phyloP scores from a whole-genome alignment of 2,888 invertebrate genomes.

The Drosophila lacicola region DNA sequence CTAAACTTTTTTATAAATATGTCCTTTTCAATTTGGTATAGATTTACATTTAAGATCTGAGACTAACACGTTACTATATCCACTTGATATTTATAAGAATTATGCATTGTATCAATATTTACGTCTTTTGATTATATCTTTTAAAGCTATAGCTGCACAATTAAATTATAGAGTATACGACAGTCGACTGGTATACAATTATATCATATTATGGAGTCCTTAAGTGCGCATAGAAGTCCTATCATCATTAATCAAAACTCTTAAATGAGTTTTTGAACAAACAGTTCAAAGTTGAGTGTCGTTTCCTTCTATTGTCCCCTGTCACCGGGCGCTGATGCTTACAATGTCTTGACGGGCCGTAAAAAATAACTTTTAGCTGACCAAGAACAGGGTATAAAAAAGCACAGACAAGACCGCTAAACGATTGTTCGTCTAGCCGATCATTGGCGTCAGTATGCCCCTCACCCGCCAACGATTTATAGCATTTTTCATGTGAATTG shows the following conservation, averaged over 20 bases:
- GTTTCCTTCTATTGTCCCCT: slow-evolving; percentile 4
- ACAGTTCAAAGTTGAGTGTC: slow-evolving; percentile 25
- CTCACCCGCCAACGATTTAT: slow-evolving; percentile 55
- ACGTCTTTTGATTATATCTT: no score
- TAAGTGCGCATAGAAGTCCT: slow-evolving; percentile 5
- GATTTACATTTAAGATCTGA: not conserved
- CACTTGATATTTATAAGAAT: no score
- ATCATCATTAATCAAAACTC: slow-evolving; percentile 65
- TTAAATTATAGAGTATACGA: not conserved
- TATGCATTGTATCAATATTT: no score
- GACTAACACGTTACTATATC: no score
- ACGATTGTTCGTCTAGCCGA: slow-evolving; percentile 52
- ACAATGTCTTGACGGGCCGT: slow-evolving; percentile 64
- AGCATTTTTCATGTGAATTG: slow-evolving; percentile 78
- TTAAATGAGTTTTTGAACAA: slow-evolving; percentile 47
- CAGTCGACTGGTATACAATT: not conserved
- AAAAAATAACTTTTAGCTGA: slow-evolving; percentile 32
- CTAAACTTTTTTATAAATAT: not conserved
- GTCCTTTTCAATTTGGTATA: no score
- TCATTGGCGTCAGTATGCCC: slow-evolving; percentile 57
- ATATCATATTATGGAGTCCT: slow-evolving; percentile 7
- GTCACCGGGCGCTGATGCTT: not conserved
- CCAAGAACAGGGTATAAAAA: slow-evolving; percentile 28
- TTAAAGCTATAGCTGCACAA: no score
- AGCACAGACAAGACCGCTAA: slow-evolving; percentile 61